Conservation (phyloP, 2,797 vertebrate species). For the Monodelphis domestica region DNA sequence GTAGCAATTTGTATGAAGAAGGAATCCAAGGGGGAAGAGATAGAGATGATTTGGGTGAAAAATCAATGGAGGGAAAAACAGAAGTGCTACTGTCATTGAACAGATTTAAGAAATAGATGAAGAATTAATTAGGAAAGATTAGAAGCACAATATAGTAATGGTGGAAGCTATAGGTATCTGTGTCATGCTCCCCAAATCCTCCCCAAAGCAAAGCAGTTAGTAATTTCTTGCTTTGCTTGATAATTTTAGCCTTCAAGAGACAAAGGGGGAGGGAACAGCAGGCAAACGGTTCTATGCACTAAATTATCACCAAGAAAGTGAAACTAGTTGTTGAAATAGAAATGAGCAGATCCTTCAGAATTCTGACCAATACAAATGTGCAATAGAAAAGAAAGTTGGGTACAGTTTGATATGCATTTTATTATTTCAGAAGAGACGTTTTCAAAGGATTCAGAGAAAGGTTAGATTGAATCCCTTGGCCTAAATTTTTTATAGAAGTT, state of each 20-base stretch:
- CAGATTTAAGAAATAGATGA: neutral
- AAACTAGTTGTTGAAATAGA: neutral
- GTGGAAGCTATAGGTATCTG: neutral
- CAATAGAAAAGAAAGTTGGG: neutral
- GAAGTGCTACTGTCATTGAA: neutral
- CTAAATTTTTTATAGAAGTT: neutral
- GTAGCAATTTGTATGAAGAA: neutral
- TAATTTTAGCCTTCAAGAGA: neutral
- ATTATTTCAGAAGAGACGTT: neutral
- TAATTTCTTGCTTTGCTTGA: neutral
- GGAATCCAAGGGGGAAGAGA: neutral
- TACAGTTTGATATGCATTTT: neutral
- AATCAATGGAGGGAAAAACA: neutral
- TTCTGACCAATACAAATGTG: neutral
- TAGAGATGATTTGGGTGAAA: neutral
- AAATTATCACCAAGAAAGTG: neutral
- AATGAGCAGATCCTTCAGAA: neutral
- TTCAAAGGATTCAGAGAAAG: neutral
- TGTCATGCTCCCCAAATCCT: neutral
- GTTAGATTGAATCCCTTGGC: neutral
- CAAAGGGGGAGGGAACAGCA: neutral
- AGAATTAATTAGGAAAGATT: neutral
- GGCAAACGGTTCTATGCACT: neutral
- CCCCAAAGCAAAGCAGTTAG: neutral
- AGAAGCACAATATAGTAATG: neutral